Evolutionary conservation across 2,888 invertebrate genomes (phyloP).

Genomic region (Drosophila subquinaria): DNA sequence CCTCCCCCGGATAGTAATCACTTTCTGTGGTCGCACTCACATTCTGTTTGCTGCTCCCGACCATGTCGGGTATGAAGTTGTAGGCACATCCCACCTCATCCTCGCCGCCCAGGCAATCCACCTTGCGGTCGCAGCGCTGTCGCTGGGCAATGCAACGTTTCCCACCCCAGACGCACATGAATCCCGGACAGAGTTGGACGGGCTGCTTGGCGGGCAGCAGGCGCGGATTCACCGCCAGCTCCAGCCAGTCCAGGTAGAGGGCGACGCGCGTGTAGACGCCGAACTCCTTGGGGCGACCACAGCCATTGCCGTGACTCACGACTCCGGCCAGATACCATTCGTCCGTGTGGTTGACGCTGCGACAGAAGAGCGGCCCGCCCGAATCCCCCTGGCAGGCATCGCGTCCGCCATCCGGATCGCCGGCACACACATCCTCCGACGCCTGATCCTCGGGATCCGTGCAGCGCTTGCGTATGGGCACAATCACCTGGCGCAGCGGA

Average conservation of each 20-base stretch:
- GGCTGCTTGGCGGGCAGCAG: slow-evolving; percentile 86
- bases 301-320: slow-evolving; percentile 95
- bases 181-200: slow-evolving; percentile 90
- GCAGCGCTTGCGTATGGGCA: slow-evolving; percentile 90
- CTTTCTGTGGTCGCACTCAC: slow-evolving; percentile 66
- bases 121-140: slow-evolving; percentile 89
- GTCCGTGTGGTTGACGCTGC: slow-evolving; percentile 88
- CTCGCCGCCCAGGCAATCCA: slow-evolving; percentile 92
- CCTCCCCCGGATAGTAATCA: slow-evolving; percentile 72
- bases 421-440: slow-evolving; percentile 92
- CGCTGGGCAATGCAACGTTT: slow-evolving; percentile 89
- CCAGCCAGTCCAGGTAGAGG: slow-evolving; percentile 91
- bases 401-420: slow-evolving; percentile 90
- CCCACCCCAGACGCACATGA: slow-evolving; percentile 89
- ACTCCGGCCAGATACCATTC: slow-evolving; percentile 94
- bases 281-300: slow-evolving; percentile 91
- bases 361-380: slow-evolving; percentile 94
- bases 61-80: slow-evolving; percentile 82
- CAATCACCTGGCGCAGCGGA: slow-evolving; percentile 91
- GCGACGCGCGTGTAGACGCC: slow-evolving; percentile 94
- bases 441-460: slow-evolving; percentile 89
- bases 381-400: slow-evolving; percentile 93
- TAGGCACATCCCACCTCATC: slow-evolving; percentile 91
- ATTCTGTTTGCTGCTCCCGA: slow-evolving; percentile 66
- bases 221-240: slow-evolving; percentile 80